Base-by-base conservation (phyloP, 2,888 invertebrate species). In the Adela reaumurella region DNA sequence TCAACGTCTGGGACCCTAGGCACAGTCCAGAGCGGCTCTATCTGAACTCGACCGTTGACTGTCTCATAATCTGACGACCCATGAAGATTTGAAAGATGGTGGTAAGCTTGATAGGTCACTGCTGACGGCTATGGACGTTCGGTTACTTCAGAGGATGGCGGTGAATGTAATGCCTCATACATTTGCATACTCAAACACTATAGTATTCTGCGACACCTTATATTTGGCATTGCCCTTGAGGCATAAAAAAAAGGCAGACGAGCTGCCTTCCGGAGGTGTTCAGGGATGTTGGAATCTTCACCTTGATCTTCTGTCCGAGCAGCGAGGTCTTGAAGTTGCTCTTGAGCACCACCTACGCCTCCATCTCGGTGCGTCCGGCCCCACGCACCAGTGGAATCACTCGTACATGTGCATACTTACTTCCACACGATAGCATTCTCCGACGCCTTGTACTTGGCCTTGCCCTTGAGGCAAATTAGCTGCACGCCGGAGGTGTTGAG, bases 151-250 rank as follows among this genome's bases (percentile, higher is more conserved):
- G n/a, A n/a, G n/a, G n/a, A n/a, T n/a, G n/a, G n/a, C n/a, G n/a
- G n/a, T n/a, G n/a, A n/a, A n/a, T n/a, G n/a, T n/a, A n/a, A n/a
- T n/a, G n/a, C n/a, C n/a, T n/a, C n/a, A n/a, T n/a, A n/a, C n/a
- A n/a, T n/a, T n/a, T n/a, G n/a, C n/a, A n/a, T n/a, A 83, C 89
- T 86, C 67, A 92, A 87, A 87, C n/a, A 87, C 87, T 59, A 99
- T 99, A 47, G 99, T 99, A 70, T 99, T 99, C 76, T 99, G 99
- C 0, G 97, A 97, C 0, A 99, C 95, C 80, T 99, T 99, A 70
- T 99, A 99, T 69, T 99, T 99, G 35, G 99, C 99, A 68, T 98
- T 98, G 3, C 98, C 99, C 69, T 99, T 99, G 66, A 99, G 84
- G 64, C n/a, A n/a, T n/a, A n/a, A n/a, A n/a, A n/a, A n/a, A n/a